Evolutionary conservation across 1,140 invertebrate species (phyloP), one percentile per base, ranked within the genome.

Genomic region (Anastrepha ludens): DNA sequence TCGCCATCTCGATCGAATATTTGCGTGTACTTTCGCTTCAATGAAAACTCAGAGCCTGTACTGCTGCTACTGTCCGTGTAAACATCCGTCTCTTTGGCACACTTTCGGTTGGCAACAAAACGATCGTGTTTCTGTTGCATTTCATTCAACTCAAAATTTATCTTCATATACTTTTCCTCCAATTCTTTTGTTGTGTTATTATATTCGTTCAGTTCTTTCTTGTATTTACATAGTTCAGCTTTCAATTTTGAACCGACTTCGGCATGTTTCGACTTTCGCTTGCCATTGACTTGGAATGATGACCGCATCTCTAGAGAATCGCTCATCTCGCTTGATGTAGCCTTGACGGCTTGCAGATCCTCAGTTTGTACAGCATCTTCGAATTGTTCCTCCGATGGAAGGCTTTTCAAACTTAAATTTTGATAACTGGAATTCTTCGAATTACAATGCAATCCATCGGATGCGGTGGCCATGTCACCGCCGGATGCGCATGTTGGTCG

Each of bases 81-180:
- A 20, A 47, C 70, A 29, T 88, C 81, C 20, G 62, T 86, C 11
- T 85, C 87, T 7, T 85, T 85, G 39, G 39, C 41, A n/a, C 78
- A 55, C 29, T 65, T 60, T n/a, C 89, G 64, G 2, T 87, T 85
- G 74, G 70, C 78, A 9, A 90, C 90, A 58, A 91, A 91, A 0
- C 90, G 87, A 17, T 91, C 85, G 70, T 92, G 91, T 67, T 92
- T 92, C 85, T 91, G 90, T 58, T 92, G 90, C 91, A 92, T 92
- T 74, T 91, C 91, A 88, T 85, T 90, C 11, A 92, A 88, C 70
- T 92, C 91, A 15, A 86, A 87, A 20, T 92, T 92, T 74, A 92
- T 92, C 50, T 90, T 91, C 90, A 92, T 90, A 70, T 92, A 92
- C 85, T 92, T 92, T 64, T 90, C 91, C 70, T 92, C 91, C 87